These are phyloP conservation scores for Proterorhinus semilunaris DNA, from an alignment of 2,113 vertebrate species.

Conservation along the genomic window DNA sequence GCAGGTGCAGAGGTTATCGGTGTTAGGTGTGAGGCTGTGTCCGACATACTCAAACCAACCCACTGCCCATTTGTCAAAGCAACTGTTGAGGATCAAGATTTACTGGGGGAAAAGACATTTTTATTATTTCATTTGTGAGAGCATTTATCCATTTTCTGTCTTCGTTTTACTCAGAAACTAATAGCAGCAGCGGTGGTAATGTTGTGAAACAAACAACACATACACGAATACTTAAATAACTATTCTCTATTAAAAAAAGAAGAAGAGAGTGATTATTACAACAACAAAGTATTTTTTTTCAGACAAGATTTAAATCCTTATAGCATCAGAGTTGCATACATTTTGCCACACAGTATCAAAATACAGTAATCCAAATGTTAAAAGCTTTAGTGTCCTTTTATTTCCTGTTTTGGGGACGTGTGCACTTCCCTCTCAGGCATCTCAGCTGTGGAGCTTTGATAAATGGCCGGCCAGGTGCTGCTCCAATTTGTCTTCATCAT, in stretches of 20 bases:
- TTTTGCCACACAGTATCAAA: no score
- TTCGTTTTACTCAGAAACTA: constrained; percentile 1
- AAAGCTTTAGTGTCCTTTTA: constrained; percentile 17
- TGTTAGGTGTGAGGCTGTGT: constrained; percentile 68
- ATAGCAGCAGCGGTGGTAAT: no score
- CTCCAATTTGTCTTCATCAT: constrained; percentile 85
- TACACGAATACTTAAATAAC: no score
- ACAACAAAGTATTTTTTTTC: no score
- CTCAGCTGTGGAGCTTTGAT: constrained; percentile 76
- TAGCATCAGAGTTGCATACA: no score
- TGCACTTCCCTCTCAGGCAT: constrained; percentile 68
- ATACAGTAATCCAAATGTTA: no score
- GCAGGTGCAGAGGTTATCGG: constrained; percentile 79
- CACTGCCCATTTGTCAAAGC: constrained; percentile 83
- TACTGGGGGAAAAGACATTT: neutral
- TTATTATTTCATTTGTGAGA: neutral
- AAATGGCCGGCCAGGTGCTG: constrained; percentile 87
- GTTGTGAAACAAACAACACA: no score
- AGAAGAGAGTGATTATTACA: no score
- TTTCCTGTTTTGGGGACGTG: constrained; percentile 65
- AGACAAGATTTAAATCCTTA: no score
- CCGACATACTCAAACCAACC: constrained; percentile 74
- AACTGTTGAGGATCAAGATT: constrained; percentile 78
- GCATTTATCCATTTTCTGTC: neutral
- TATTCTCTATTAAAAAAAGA: no score